phyloP scores from a whole-genome alignment of 2,113 vertebrate genomes.

The Mesitornis unicolor region DNA sequence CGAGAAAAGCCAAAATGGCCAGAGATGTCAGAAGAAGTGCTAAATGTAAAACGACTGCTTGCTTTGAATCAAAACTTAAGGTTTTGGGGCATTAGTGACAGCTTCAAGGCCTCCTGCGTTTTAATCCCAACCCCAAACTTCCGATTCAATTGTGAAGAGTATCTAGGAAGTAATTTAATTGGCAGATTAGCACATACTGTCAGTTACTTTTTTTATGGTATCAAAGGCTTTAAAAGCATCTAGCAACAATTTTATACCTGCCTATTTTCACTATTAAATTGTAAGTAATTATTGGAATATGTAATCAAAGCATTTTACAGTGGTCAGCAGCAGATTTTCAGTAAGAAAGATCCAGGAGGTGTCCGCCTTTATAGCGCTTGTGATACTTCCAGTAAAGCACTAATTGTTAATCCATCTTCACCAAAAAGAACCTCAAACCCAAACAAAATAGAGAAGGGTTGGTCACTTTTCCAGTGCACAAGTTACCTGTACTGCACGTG shows the following conservation, averaged over 20 bases:
- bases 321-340: neutral
- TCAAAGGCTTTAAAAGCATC: neutral
- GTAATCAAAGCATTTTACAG: neutral
- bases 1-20: neutral
- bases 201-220: neutral
- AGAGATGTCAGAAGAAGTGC: neutral
- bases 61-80: neutral
- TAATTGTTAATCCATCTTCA: neutral
- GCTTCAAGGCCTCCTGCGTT: neutral
- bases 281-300: neutral
- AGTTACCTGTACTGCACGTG: neutral
- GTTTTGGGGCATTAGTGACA: neutral
- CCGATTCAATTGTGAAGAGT: neutral
- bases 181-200: neutral
- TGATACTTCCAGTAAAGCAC: neutral
- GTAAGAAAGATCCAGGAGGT: neutral
- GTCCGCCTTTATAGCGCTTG: neutral
- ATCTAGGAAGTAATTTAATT: neutral
- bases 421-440: neutral
- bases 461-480: rapidly evolving
- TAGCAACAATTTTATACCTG: neutral
- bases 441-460: neutral
- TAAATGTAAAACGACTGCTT: neutral
- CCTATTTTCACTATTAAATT: neutral
- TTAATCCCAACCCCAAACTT: neutral